A percentile compares a stretch with the other conserved stretches of the same genome.
Evolutionary conservation across 2,888 invertebrate genomes (phyloP).

Genomic region (Sinohyriopsis cumingii): DNA sequence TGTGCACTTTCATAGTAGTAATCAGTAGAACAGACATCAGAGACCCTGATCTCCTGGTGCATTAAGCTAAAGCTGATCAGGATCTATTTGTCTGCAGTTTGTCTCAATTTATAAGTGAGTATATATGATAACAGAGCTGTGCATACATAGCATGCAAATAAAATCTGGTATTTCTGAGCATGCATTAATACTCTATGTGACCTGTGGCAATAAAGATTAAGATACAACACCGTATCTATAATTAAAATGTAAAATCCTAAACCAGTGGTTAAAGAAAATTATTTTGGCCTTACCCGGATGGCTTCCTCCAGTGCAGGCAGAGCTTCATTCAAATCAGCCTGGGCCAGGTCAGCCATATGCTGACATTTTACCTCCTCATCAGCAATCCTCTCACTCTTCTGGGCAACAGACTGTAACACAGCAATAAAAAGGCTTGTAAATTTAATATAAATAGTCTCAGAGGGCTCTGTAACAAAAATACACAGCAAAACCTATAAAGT

Average conservation of each 20-base stretch:
- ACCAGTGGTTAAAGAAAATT: neutral
- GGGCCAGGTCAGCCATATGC: conserved; percentile 85
- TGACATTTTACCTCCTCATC: conserved; percentile 88
- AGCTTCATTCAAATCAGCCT: conserved; percentile 86
- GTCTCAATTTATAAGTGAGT: no score
- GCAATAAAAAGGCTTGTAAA: neutral
- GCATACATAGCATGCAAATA: no score
- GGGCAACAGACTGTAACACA: conserved; percentile 75
- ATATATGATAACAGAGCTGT: no score
- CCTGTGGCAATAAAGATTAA: neutral
- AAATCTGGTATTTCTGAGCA: no score
- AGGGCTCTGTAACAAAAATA: neutral
- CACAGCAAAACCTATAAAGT: neutral
- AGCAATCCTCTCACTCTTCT: conserved; percentile 82
- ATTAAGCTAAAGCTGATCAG: no score
- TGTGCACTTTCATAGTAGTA: no score
- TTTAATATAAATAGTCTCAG: neutral
- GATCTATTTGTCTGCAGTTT: no score
- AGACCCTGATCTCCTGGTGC: no score
- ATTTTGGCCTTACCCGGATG: conserved; percentile 73
- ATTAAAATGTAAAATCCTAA: conserved; percentile 1
- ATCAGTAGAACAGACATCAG: no score
- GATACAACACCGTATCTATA: neutral
- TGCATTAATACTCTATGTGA: no score
- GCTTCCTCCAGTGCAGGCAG: conserved; percentile 92